Conservation (phyloP, 2,888 invertebrate species). For the Cyaniris semiargus region DNA sequence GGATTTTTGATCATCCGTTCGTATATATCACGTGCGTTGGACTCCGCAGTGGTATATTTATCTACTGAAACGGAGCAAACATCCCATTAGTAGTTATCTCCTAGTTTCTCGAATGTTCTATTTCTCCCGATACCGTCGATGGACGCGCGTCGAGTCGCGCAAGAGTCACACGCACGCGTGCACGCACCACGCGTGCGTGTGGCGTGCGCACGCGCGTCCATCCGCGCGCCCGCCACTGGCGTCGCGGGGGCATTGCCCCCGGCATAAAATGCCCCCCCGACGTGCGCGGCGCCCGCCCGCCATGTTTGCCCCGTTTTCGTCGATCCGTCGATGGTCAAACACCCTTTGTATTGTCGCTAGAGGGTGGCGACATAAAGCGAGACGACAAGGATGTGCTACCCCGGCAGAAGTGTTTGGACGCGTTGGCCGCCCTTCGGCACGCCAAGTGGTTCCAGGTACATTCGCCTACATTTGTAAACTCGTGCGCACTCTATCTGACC, state of each 20-base stretch:
- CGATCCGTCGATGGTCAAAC: conserved; percentile 85
- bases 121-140: background rate
- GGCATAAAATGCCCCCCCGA: conserved; percentile 25
- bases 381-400: conserved; percentile 96
- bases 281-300: conserved; percentile 35
- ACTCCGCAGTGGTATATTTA: conserved; percentile 66
- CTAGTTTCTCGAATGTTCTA: background rate
- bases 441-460: conserved; percentile 99
- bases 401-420: conserved; percentile 99
- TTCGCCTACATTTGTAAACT: conserved; percentile 71
- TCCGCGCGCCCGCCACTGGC: conserved; percentile 32
- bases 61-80: conserved; percentile 79
- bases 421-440: conserved; percentile 99
- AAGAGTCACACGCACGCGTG: conserved; percentile 23
- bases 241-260: conserved; percentile 28
- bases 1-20: conserved; percentile 85
- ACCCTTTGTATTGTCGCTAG: conserved; percentile 84
- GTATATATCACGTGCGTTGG: conserved; percentile 66
- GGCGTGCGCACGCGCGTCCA: conserved; percentile 41
- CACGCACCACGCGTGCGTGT: background rate
- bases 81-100: conserved; percentile 45
- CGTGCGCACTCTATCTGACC: conserved; percentile 60
- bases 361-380: conserved; percentile 83
- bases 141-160: conserved; percentile 25
- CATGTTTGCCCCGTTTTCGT: conserved; percentile 78